phyloP scores from a whole-genome alignment of 2,113 vertebrate species.

The Desmodus rotundus region DNA sequence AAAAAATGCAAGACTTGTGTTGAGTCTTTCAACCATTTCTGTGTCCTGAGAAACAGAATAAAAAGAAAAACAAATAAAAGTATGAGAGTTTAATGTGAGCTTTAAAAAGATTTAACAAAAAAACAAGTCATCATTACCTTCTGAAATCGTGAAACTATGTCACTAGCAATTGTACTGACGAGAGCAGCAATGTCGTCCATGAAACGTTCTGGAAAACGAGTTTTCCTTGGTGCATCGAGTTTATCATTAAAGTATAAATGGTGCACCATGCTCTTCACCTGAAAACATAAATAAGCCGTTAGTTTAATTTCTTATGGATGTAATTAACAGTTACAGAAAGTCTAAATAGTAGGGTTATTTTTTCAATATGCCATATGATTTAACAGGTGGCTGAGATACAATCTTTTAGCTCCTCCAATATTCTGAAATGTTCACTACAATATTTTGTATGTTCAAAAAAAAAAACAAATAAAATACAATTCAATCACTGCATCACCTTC shows the following conservation, averaged over 20 bases:
- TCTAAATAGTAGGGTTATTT: neutral
- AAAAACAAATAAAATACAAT: neutral
- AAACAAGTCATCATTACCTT: conserved; percentile 85
- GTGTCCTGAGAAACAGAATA: conserved; percentile 85
- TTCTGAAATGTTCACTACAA: neutral
- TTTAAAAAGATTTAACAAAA: neutral
- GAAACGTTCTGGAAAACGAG: conserved; percentile 97
- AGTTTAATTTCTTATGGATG: neutral
- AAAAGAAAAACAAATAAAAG: conserved; percentile 10
- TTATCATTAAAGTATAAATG: conserved; percentile 97
- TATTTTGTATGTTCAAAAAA: neutral
- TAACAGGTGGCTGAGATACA: neutral
- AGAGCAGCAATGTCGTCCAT: conserved; percentile 97
- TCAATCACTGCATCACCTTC: neutral
- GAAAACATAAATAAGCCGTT: conserved; percentile 54
- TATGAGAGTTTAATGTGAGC: neutral
- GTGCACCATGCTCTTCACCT: conserved; percentile 99
- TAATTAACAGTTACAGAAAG: neutral
- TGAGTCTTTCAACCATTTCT: conserved; percentile 97
- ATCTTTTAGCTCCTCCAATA: neutral
- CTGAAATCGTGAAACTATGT: conserved; percentile 96
- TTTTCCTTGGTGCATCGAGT: conserved; percentile 93
- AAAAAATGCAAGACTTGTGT: conserved; percentile 96
- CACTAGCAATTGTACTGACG: conserved; percentile 96
- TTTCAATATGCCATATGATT: neutral